Conservation (phyloP, 2,888 invertebrate genomes). For the Liposcelis brunnea region DNA sequence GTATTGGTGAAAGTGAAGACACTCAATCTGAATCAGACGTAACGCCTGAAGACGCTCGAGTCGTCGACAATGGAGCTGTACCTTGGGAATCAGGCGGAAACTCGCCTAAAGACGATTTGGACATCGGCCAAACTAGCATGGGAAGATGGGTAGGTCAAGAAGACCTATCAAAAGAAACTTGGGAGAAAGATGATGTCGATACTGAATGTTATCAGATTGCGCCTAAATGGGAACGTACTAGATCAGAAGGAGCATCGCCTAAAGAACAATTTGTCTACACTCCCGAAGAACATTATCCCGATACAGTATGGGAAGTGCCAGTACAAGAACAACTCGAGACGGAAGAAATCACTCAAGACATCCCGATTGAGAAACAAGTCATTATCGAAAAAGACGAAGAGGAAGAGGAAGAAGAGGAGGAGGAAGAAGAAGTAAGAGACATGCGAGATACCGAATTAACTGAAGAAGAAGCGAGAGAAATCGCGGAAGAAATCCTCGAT, state of each 20-base stretch:
- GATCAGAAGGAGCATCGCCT: constrained; percentile 2
- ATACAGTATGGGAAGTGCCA: constrained; percentile 34
- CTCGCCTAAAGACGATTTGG: constrained; percentile 1
- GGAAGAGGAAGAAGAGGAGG: constrained; percentile 17
- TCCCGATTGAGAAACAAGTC: constrained; percentile 21
- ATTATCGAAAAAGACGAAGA: constrained; percentile 26
- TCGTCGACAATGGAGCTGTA: constrained; percentile 14
- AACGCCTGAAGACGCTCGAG: constrained; percentile 29
- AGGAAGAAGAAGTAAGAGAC: constrained; percentile 9
- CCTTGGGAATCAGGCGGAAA: constrained; percentile 9
- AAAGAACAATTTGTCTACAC: constrained; percentile 21
- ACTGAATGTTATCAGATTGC: neutral
- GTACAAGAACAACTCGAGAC: constrained; percentile 26
- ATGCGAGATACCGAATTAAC: constrained; percentile 22
- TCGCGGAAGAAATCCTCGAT: constrained; percentile 32
- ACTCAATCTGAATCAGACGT: constrained; percentile 37
- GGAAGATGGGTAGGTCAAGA: constrained; percentile 6
- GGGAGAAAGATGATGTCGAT: neutral
- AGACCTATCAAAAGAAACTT: constrained; percentile 1
- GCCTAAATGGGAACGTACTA: constrained; percentile 3
- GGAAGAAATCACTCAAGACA: constrained; percentile 24
- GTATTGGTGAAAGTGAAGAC: constrained; percentile 30
- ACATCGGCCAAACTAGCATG: constrained; percentile 15
- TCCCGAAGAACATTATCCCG: constrained; percentile 30
- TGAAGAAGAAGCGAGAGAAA: constrained; percentile 31